A percentile compares a stretch with the other conserved stretches of the same genome.
Conservation (phyloP, 1,140 invertebrate species). For the Conopomorpha cramerella region DNA sequence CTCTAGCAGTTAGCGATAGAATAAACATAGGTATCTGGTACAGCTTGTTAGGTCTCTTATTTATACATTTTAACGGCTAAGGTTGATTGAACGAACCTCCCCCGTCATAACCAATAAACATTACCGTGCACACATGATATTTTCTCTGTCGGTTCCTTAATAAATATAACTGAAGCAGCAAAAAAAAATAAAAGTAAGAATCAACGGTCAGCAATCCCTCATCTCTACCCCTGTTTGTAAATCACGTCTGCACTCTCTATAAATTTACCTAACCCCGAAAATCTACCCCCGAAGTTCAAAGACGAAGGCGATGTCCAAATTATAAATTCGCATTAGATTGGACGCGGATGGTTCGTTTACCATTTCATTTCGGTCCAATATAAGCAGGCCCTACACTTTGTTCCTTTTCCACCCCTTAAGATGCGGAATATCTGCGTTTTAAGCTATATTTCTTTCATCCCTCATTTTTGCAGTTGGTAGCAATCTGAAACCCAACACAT, state of each 20-base stretch:
- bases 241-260: constrained; percentile 44
- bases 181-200: constrained; percentile 23
- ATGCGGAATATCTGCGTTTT: constrained; percentile 63
- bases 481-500: constrained; percentile 61
- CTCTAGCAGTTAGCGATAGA: no score
- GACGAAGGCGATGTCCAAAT: constrained; percentile 56
- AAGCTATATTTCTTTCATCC: constrained; percentile 65
- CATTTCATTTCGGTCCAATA: constrained; percentile 60
- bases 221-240: constrained; percentile 36
- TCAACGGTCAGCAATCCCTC: constrained; percentile 17
- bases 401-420: constrained; percentile 59
- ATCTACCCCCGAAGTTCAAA: constrained; percentile 46
- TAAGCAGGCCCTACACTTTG: constrained; percentile 59
- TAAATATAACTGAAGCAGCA: no score
- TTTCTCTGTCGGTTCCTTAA: no score
- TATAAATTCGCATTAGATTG: constrained; percentile 61
- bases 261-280: constrained; percentile 29
- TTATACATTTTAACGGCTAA: no score
- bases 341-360: constrained; percentile 58
- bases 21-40: no score
- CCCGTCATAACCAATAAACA: no score
- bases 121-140: no score
- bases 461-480: constrained; percentile 64
- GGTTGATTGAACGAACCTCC: no score
- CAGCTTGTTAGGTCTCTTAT: no score